Percentiles rank a stretch among this genome's conserved stretches.
Evolutionary conservation across 2,888 invertebrate genomes (phyloP).

Genomic region (Elmis aenea): DNA sequence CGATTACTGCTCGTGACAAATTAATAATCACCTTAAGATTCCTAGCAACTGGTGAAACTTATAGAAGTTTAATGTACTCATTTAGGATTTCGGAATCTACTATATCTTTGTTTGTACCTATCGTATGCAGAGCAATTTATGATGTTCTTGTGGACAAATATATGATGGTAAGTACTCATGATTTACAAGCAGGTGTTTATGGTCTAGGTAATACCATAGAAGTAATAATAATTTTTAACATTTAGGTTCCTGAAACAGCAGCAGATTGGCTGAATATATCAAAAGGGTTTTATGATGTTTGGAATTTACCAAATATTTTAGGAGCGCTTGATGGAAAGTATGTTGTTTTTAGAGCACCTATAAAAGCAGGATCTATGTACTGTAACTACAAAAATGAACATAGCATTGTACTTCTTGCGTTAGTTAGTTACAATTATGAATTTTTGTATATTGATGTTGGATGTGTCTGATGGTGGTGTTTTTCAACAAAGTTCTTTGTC

Average conservation of each 20-base stretch:
- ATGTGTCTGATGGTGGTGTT: constrained; percentile 8
- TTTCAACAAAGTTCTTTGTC: constrained; percentile 1
- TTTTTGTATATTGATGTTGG: constrained; percentile 1
- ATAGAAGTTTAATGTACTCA: constrained; percentile 8
- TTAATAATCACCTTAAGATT: constrained; percentile 12
- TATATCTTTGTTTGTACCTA: constrained; percentile 7
- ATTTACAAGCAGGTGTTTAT: no score
- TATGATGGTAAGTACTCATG: constrained; percentile 9
- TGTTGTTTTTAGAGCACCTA: constrained; percentile 18
- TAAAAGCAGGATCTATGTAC: constrained; percentile 25
- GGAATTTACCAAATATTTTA: constrained; percentile 28
- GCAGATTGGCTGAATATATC: constrained; percentile 10
- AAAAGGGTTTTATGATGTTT: constrained; percentile 11
- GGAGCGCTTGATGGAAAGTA: constrained; percentile 30
- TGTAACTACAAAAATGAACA: constrained; percentile 26
- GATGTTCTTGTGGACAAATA: constrained; percentile 1
- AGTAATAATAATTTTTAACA: constrained; percentile 1
- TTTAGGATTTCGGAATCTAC: constrained; percentile 8
- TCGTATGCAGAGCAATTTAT: constrained; percentile 6
- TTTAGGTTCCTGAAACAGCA: constrained; percentile 7
- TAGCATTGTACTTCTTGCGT: constrained; percentile 18
- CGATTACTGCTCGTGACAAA: constrained; percentile 4
- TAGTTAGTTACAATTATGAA: constrained; percentile 2
- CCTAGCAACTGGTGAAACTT: constrained; percentile 10
- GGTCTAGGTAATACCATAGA: no score